Conservation (phyloP, 2,113 vertebrate species). For the Anarhynchus alexandrinus region DNA sequence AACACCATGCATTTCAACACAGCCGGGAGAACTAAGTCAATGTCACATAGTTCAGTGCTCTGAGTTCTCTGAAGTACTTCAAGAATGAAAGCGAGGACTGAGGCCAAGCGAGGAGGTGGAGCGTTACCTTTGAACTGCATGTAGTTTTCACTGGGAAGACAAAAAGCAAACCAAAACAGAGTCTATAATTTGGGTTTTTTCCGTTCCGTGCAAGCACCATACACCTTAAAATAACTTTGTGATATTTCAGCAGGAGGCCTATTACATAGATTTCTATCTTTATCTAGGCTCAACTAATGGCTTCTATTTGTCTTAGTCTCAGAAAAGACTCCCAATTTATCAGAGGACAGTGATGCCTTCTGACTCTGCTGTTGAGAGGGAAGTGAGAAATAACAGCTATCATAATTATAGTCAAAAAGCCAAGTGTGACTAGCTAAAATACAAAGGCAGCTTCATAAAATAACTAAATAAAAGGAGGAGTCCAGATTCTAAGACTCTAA, state of each 20-base stretch:
- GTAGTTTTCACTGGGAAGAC: constrained; percentile 82
- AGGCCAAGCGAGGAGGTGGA: constrained; percentile 83
- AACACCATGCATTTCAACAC: constrained; percentile 87
- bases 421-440: not conserved
- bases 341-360: not conserved
- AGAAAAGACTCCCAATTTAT: not conserved
- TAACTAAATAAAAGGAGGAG: not conserved
- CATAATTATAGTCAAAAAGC: not conserved
- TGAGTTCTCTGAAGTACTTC: constrained; percentile 81
- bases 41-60: constrained; percentile 73
- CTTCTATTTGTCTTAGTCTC: constrained; percentile 24
- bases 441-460: not conserved
- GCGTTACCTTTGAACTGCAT: constrained; percentile 85
- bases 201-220: not conserved
- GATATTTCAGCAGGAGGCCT: not conserved
- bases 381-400: not conserved
- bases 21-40: constrained; percentile 75
- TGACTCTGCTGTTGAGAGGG: not conserved
- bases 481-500: not conserved
- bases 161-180: constrained; percentile 35
- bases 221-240: not conserved
- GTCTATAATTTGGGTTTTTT: not conserved
- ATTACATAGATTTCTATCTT: constrained; percentile 20
- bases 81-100: constrained; percentile 80
- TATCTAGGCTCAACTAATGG: not conserved